Percentiles rank a stretch among this genome's conserved stretches.
Evolutionary conservation across 2,797 vertebrate species (phyloP).

Genomic region (Orestias chungarensis): DNA sequence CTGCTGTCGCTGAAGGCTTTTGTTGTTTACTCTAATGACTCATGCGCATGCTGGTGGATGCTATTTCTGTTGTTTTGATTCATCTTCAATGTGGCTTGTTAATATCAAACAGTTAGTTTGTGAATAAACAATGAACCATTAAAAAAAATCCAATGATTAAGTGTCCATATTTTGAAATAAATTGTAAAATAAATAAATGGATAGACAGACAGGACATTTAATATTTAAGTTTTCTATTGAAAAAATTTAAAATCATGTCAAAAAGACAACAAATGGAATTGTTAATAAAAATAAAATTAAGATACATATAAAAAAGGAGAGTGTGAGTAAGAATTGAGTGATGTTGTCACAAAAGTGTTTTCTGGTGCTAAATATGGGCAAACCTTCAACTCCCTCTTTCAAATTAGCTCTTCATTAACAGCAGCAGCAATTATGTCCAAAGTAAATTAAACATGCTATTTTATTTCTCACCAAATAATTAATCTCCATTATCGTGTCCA

Average conservation of each 20-base stretch:
- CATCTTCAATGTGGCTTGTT: neutral
- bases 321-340: too few species aligned
- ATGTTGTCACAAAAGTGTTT: too few species aligned
- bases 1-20: slow-evolving; percentile 39
- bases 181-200: too few species aligned
- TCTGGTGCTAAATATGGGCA: too few species aligned
- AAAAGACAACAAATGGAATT: too few species aligned
- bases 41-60: slow-evolving; percentile 27
- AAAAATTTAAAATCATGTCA: too few species aligned
- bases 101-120: neutral
- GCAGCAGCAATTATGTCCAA: slow-evolving; percentile 3
- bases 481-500: slow-evolving; percentile 38
- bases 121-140: neutral
- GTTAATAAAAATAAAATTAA: too few species aligned
- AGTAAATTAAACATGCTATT: slow-evolving; percentile 35
- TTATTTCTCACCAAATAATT: slow-evolving; percentile 28
- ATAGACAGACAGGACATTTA: too few species aligned
- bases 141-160: neutral
- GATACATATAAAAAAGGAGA: too few species aligned
- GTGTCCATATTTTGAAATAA: neutral
- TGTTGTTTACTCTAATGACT: slow-evolving; percentile 50
- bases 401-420: too few species aligned
- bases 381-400: too few species aligned
- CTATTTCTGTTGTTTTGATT: neutral
- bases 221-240: too few species aligned